Evolutionary conservation across 23 tunicate genomes (phyloP), one percentile per base, ranked within the genome.

Genomic region (Halocynthia roretzi): DNA sequence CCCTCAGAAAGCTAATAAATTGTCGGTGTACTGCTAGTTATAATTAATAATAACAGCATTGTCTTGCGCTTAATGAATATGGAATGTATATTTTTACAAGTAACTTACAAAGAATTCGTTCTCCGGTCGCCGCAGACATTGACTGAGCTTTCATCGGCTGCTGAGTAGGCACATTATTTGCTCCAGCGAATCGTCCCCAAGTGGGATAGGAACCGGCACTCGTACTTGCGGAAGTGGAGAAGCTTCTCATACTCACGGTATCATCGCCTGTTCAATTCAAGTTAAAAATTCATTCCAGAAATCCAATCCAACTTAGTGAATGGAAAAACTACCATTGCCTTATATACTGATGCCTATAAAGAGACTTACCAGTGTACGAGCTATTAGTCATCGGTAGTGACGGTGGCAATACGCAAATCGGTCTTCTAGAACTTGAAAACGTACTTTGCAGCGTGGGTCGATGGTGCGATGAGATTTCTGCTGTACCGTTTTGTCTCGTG

Each of bases 51-150:
- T n/a, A n/a, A n/a, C n/a, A n/a, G n/a, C n/a, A n/a, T n/a, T n/a
- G n/a, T n/a, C n/a, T n/a, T n/a, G n/a, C n/a, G n/a, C n/a, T n/a
- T n/a, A n/a, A n/a, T n/a, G n/a, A n/a, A n/a, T n/a, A n/a, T n/a
- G n/a, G n/a, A n/a, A n/a, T n/a, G n/a, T n/a, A n/a, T n/a, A n/a
- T n/a, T n/a, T n/a, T n/a, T n/a, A n/a, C n/a, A n/a, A 22, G 14
- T 22, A 12, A 74, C 62, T 20, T 74, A 74, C 78, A 20, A 22
- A 74, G 63, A 8, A 74, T 62, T 74, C 78, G 55, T 74, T 74
- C 78, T 53, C 78, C 78, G 14, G 78, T 74, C 21, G 62, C 78
- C 5, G 64, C 78, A 7, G 78, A 74, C 9, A 74, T 64, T 0
- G 78, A 74, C 6, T 74, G 78, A 14, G 78, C 67, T 56, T 64